Conservation (phyloP, 2,888 invertebrate genomes). For the Operophtera brumata region DNA sequence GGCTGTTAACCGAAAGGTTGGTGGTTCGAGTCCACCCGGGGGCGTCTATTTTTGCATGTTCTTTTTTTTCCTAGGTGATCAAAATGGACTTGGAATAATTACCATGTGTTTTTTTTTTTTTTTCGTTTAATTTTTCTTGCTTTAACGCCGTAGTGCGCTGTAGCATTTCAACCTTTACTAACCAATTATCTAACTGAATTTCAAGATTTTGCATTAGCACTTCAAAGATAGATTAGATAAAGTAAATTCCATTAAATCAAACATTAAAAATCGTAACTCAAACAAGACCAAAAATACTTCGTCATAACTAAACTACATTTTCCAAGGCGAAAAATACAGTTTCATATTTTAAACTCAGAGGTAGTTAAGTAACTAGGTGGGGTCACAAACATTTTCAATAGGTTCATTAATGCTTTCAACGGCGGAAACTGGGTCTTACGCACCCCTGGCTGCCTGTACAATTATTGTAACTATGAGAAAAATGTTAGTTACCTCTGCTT, state of each 20-base stretch:
- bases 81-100: too few species aligned
- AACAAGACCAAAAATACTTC: slow-evolving; percentile 7
- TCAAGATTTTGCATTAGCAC: too few species aligned
- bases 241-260: background rate
- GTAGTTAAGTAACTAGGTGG: slow-evolving; percentile 39
- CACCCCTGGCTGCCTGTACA: slow-evolving; percentile 35
- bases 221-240: too few species aligned
- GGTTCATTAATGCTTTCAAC: slow-evolving; percentile 55
- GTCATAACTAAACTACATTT: slow-evolving; percentile 10
- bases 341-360: slow-evolving; percentile 35
- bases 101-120: too few species aligned
- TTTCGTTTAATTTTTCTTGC: too few species aligned
- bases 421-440: slow-evolving; percentile 47
- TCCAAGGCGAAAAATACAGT: slow-evolving; percentile 30
- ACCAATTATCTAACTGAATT: too few species aligned
- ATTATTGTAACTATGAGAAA: slow-evolving; percentile 42
- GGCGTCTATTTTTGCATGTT: slow-evolving; percentile 80
- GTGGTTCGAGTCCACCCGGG: slow-evolving; percentile 99
- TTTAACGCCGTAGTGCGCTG: too few species aligned
- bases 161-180: too few species aligned
- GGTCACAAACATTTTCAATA: slow-evolving; percentile 54
- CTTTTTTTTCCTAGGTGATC: too few species aligned
- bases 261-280: background rate
- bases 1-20: slow-evolving; percentile 99
- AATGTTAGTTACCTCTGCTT: slow-evolving; percentile 41